phyloP scores from a whole-genome alignment of 2,888 invertebrate genomes.

The Polyommatus iphigenia region DNA sequence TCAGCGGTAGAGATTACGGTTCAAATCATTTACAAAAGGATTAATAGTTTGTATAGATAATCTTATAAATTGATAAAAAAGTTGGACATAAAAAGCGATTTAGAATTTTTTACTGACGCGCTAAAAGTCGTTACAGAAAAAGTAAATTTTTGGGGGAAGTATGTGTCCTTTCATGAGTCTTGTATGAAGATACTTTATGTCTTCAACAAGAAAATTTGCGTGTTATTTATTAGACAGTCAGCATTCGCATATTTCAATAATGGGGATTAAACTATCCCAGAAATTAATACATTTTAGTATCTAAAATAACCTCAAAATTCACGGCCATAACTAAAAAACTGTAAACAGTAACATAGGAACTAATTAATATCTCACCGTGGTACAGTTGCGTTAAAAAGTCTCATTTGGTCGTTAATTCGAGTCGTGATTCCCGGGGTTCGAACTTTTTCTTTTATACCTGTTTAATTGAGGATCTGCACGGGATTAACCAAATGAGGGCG shows the following conservation, averaged over 20 bases:
- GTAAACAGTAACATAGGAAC: not conserved
- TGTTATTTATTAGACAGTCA: not conserved
- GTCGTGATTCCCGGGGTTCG: constrained; percentile 66
- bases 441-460: constrained; percentile 67
- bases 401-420: constrained; percentile 68
- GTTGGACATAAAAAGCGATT: not conserved
- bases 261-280: too few species aligned
- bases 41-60: not conserved
- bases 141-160: not conserved
- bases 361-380: constrained; percentile 23
- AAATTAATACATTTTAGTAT: too few species aligned
- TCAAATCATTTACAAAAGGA: constrained; percentile 14
- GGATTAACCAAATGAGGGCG: constrained; percentile 75
- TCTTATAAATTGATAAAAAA: not conserved
- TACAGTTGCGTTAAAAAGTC: constrained; percentile 53
- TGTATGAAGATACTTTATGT: too few species aligned
- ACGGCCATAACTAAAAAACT: not conserved
- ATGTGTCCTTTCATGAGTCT: too few species aligned
- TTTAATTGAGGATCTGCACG: constrained; percentile 70
- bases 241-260: too few species aligned
- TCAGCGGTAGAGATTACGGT: constrained; percentile 27
- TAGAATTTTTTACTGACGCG: not conserved
- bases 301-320: not conserved
- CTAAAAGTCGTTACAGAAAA: not conserved
- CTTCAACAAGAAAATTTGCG: not conserved